Conservation (phyloP, 2,113 vertebrate species). For the Microtus montanus region DNA sequence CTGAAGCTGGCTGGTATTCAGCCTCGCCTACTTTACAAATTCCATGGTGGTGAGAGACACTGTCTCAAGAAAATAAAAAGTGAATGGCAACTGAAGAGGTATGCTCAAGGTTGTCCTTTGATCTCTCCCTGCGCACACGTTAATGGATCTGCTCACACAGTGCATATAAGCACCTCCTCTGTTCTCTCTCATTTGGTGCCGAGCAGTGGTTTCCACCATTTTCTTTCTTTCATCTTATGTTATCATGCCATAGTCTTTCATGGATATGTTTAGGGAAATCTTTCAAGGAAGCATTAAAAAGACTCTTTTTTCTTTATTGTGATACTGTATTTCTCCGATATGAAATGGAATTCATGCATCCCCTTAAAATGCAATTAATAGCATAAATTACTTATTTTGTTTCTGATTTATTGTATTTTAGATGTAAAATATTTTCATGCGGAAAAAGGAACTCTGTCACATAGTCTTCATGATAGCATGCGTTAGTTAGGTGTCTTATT, state of each 20-base stretch:
- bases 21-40: too few species aligned
- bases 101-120: too few species aligned
- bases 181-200: neutral
- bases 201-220: neutral
- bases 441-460: neutral
- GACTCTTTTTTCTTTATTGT: neutral
- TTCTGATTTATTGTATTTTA: slow-evolving; percentile 21
- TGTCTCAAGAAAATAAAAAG: neutral
- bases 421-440: neutral
- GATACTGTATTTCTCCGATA: neutral
- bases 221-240: neutral
- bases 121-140: too few species aligned
- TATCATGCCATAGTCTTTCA: neutral
- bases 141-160: neutral
- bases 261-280: neutral
- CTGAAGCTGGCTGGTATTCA: neutral
- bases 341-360: neutral
- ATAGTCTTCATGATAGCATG: neutral
- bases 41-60: neutral
- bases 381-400: neutral
- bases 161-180: neutral
- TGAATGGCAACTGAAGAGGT: neutral
- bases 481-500: neutral
- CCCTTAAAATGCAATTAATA: neutral
- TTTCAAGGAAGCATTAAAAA: neutral